These are phyloP conservation scores for Neopipo cinnamomea DNA, from an alignment of 2,113 vertebrate genomes.

Conservation along the genomic window DNA sequence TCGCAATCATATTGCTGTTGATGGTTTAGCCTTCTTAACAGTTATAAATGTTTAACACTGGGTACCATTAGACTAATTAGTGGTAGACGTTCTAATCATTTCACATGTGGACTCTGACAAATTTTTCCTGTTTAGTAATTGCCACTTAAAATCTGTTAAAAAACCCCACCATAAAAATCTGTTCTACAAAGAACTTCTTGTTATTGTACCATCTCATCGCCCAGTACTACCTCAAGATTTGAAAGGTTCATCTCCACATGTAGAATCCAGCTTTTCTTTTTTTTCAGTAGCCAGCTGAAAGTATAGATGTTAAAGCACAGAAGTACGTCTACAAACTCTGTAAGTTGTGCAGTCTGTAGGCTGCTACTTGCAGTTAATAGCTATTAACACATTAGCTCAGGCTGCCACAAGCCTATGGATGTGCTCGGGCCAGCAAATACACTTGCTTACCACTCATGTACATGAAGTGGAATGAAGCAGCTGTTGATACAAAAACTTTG, in stretches of 20 bases:
- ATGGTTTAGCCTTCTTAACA: background rate
- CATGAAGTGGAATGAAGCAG: background rate
- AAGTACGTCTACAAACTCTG: background rate
- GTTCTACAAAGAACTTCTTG: background rate
- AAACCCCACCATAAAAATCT: background rate
- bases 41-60: constrained; percentile 27
- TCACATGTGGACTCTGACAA: background rate
- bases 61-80: constrained; percentile 6
- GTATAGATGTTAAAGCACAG: background rate
- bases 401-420: background rate
- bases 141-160: background rate
- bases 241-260: background rate
- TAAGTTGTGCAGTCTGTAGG: background rate
- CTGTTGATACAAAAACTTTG: background rate
- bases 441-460: background rate
- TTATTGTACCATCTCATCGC: background rate
- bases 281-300: background rate
- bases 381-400: background rate
- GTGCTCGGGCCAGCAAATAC: background rate
- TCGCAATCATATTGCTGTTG: background rate
- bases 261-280: background rate
- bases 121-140: constrained; percentile 14
- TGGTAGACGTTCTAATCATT: background rate
- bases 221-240: background rate
- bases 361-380: fast-evolving